A percentile compares a stretch with the other conserved stretches of the same genome.
Conservation (phyloP, 2,797 vertebrate genomes). For the Sebastes itinus region DNA sequence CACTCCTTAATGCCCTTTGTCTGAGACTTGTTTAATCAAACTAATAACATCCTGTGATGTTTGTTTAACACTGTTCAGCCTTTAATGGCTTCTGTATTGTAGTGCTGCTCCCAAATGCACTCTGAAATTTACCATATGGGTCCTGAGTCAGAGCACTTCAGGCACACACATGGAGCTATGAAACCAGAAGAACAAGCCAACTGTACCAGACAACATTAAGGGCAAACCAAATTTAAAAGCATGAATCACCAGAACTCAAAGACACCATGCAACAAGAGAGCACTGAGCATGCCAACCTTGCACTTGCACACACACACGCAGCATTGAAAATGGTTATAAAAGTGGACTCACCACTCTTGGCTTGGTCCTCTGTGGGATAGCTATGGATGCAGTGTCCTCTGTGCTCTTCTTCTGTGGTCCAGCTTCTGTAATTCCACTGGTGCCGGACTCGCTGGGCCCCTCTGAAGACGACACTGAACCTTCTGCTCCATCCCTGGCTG, state of each 20-base stretch:
- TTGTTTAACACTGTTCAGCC: slow-evolving; percentile 66
- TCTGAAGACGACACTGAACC: slow-evolving; percentile 65
- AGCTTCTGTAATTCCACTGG: slow-evolving; percentile 74
- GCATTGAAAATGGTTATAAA: background rate
- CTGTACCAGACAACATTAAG: background rate
- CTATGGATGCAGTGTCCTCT: slow-evolving; percentile 71
- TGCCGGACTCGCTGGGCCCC: slow-evolving; percentile 72
- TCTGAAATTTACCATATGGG: slow-evolving; percentile 40
- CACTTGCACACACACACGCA: background rate
- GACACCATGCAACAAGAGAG: background rate
- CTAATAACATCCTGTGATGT: slow-evolving; percentile 71
- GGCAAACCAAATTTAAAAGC: background rate
- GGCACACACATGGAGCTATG: background rate
- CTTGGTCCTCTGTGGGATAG: slow-evolving; percentile 83
- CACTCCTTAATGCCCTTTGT: slow-evolving; percentile 48
- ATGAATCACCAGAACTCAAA: slow-evolving; percentile 2
- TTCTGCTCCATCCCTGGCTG: slow-evolving; percentile 53
- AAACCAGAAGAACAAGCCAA: background rate
- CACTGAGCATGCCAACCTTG: background rate
- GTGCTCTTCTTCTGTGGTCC: slow-evolving; percentile 76
- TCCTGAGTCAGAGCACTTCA: slow-evolving; percentile 23
- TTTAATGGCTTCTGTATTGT: slow-evolving; percentile 60
- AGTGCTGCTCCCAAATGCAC: slow-evolving; percentile 29
- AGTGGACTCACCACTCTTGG: slow-evolving; percentile 93
- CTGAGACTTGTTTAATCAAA: slow-evolving; percentile 65